Evolutionary conservation across 2,113 vertebrate species (phyloP).

Genomic region (Meriones unguiculatus): DNA sequence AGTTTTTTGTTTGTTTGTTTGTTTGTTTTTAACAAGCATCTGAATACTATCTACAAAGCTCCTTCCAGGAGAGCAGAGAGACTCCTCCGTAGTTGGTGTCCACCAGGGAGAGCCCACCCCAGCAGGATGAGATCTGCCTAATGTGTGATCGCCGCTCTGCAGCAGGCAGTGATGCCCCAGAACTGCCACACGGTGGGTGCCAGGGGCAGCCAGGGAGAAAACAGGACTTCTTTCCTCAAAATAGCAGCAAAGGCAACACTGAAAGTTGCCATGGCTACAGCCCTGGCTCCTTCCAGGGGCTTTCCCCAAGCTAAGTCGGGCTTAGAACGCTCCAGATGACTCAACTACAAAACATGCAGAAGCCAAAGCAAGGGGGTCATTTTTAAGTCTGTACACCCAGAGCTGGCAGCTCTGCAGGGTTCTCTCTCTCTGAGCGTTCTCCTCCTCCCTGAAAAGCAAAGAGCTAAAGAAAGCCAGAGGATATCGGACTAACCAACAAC

Average conservation of each 20-base stretch:
- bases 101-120: background rate
- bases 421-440: constrained; percentile 7
- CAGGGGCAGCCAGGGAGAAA: background rate
- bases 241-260: constrained; percentile 54
- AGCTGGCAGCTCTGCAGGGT: background rate
- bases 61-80: background rate
- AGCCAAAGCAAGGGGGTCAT: constrained; percentile 3
- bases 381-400: constrained; percentile 2
- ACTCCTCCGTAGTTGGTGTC: background rate
- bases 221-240: constrained; percentile 52
- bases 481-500: background rate
- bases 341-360: constrained; percentile 52
- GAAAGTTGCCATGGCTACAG: background rate
- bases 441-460: background rate
- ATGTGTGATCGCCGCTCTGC: background rate
- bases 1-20: background rate
- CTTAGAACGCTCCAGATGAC: constrained; percentile 37
- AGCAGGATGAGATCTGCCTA: background rate
- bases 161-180: background rate
- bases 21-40: background rate
- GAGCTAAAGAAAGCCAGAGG: background rate
- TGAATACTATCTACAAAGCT: background rate
- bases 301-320: constrained; percentile 67
- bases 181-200: background rate
- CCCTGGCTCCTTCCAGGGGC: constrained; percentile 39